Conservation (phyloP, 35 echinoderm and acorn worm species). For the Heliocidaris erythrogramma region DNA sequence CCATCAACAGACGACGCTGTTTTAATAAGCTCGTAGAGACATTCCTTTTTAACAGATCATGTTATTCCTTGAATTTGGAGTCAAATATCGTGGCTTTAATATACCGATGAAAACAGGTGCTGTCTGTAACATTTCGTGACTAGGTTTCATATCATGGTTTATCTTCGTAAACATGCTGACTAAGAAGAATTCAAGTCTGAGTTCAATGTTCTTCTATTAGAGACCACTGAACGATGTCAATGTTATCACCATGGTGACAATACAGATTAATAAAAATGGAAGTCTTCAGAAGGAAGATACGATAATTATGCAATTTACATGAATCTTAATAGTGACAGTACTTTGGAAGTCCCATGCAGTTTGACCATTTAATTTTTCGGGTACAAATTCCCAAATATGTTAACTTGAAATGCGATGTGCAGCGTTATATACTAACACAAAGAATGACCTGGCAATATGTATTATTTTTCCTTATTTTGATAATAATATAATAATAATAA, state of each 20-base stretch:
- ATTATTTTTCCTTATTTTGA: no score
- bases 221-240: neutral
- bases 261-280: neutral
- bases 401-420: no score
- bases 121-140: neutral
- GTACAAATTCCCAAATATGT: no score
- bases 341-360: no score
- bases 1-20: neutral
- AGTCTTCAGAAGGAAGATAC: neutral
- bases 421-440: no score
- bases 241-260: neutral
- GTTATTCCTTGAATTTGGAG: neutral
- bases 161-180: conserved; percentile 10
- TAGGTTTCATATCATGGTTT: neutral
- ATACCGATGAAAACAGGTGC: neutral
- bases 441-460: no score
- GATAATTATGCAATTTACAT: no score
- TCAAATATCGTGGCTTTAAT: neutral
- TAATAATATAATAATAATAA: no score
- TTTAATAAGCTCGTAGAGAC: neutral
- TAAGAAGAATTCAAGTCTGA: neutral
- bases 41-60: neutral
- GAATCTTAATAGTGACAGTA: no score
- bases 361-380: no score
- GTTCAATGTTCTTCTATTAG: neutral